A percentile compares a stretch with the other conserved stretches of the same genome.
Evolutionary conservation across 2,888 invertebrate species (phyloP).

Genomic region (Trissonchulus latispiculum): DNA sequence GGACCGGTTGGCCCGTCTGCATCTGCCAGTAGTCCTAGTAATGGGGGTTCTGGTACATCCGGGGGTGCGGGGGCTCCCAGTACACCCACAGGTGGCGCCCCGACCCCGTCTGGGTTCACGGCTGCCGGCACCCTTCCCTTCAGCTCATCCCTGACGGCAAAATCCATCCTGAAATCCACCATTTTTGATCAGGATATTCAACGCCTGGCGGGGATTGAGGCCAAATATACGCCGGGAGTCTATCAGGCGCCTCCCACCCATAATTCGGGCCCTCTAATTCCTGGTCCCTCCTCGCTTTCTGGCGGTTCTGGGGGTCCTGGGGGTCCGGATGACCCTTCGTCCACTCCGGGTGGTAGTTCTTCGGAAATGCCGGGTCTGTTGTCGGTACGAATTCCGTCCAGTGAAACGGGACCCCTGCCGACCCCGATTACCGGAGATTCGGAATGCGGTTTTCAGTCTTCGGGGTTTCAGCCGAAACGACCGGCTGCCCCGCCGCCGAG

Average conservation of each 20-base stretch:
- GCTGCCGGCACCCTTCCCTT: too few relatives aligned
- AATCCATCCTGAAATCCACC: constrained; percentile 55
- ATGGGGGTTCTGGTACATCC: background rate
- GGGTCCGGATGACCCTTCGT: background rate
- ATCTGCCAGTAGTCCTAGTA: background rate
- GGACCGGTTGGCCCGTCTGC: background rate
- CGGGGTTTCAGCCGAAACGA: background rate
- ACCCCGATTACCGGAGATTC: background rate
- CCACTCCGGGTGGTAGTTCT: background rate
- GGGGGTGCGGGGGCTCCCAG: background rate
- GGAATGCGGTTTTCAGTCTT: background rate
- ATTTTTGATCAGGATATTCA: constrained; percentile 93
- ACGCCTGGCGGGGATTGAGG: constrained; percentile 66
- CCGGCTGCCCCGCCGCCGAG: background rate
- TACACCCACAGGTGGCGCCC: background rate
- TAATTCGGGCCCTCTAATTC: too few relatives aligned
- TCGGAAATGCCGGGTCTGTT: background rate
- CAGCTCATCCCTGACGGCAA: background rate
- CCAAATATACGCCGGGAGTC: constrained; percentile 55
- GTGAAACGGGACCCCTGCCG: background rate
- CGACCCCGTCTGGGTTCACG: background rate
- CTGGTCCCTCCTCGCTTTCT: background rate
- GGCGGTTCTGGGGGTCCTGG: background rate
- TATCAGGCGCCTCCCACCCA: constrained; percentile 10
- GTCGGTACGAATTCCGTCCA: background rate